Evolutionary conservation across 2,888 invertebrate species (phyloP).

Genomic region (Acanthopleura granulata): DNA sequence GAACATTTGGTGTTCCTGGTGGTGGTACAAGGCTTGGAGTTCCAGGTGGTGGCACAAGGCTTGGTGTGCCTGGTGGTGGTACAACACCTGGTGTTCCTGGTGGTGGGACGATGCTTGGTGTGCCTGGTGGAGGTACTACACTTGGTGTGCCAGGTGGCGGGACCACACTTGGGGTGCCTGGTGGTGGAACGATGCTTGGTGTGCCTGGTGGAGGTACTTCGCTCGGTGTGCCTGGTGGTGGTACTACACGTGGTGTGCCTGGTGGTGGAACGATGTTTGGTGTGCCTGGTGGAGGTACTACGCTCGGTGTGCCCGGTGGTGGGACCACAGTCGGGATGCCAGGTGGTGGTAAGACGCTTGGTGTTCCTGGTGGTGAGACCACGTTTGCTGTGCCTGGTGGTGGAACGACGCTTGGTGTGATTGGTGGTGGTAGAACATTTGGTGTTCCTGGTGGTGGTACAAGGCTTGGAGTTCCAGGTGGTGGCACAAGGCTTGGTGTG

Average conservation of each 20-base stretch:
- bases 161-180: not conserved
- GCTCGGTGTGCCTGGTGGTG: not conserved
- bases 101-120: not conserved
- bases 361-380: not conserved
- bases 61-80: not conserved
- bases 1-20: not conserved
- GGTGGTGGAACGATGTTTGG: not conserved
- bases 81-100: not conserved
- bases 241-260: not conserved
- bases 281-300: not conserved
- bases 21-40: not conserved
- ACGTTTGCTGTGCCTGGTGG: not conserved
- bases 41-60: not conserved
- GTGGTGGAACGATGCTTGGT: not conserved
- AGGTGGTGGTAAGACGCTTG: not conserved
- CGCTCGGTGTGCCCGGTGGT: not conserved
- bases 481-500: not conserved
- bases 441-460: not conserved
- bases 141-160: not conserved
- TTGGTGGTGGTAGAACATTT: not conserved
- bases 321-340: not conserved
- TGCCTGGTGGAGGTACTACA: not conserved
- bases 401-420: not conserved
- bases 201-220: not conserved
- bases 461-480: not conserved